Conservation (phyloP, 2,797 vertebrate species). For the Sebastes elongatus region DNA sequence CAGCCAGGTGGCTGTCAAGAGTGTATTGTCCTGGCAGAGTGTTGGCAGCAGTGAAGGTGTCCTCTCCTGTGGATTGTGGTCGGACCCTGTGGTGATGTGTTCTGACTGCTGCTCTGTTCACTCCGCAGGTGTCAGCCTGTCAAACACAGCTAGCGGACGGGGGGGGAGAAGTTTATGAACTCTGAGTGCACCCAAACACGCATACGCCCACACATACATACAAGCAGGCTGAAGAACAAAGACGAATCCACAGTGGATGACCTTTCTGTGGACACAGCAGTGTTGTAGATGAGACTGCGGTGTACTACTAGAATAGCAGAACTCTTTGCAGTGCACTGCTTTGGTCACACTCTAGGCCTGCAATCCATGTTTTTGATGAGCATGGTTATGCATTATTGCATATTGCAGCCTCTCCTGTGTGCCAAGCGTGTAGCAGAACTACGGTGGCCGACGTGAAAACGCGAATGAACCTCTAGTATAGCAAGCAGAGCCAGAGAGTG, state of each 20-base stretch:
- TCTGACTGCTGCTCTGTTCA: slow-evolving; percentile 17
- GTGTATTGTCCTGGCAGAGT: background rate
- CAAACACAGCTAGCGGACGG: slow-evolving; percentile 13
- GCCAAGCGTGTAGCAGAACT: too few relatives aligned
- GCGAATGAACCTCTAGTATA: too few relatives aligned
- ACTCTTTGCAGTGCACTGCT: background rate
- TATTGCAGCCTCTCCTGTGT: too few relatives aligned
- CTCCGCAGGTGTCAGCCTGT: background rate
- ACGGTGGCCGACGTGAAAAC: too few relatives aligned
- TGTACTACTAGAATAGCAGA: background rate
- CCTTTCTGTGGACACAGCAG: background rate
- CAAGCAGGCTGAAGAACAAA: background rate
- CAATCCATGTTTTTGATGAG: background rate
- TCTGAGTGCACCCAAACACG: background rate
- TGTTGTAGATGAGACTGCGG: background rate
- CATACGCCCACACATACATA: background rate
- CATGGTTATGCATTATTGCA: too few relatives aligned
- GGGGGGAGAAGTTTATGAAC: background rate
- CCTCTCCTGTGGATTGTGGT: slow-evolving; percentile 12
- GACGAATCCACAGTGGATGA: background rate
- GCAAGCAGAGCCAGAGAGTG: too few relatives aligned
- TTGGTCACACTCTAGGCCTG: background rate
- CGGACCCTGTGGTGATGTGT: slow-evolving; percentile 9
- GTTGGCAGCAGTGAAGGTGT: background rate
- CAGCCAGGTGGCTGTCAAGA: background rate